These are phyloP conservation scores for Podargus strigoides DNA, from an alignment of 2,797 vertebrate species.

Conservation along the genomic window DNA sequence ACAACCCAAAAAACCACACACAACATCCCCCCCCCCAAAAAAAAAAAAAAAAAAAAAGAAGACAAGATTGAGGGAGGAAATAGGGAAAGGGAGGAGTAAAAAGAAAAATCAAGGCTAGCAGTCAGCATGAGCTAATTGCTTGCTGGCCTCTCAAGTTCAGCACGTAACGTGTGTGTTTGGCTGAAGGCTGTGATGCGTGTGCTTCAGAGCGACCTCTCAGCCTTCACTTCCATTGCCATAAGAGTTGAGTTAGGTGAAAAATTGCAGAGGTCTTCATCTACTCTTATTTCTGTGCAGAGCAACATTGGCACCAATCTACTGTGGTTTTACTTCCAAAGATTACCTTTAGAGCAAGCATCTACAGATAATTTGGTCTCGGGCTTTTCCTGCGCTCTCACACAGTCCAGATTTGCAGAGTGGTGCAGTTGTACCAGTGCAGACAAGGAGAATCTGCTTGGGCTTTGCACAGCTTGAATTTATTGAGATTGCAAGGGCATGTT, in stretches of 20 bases:
- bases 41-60: not conserved
- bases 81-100: not conserved
- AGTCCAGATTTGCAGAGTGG: not conserved
- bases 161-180: not conserved
- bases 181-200: not conserved
- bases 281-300: not conserved
- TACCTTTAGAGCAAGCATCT: not conserved
- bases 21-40: not conserved
- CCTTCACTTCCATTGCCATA: not conserved
- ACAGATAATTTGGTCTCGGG: not conserved
- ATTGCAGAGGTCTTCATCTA: not conserved
- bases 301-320: not conserved
- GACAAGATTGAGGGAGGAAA: not conserved
- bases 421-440: not conserved
- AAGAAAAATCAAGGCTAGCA: not conserved
- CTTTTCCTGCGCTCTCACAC: accelerated
- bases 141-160: not conserved
- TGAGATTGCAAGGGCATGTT: not conserved
- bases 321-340: not conserved
- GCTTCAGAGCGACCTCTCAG: not conserved
- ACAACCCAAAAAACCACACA: not conserved
- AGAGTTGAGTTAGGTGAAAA: not conserved
- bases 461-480: not conserved
- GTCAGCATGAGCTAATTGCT: not conserved
- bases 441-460: not conserved